Conservation (phyloP, 2,888 invertebrate genomes). For the Drosophila aldrichi region DNA sequence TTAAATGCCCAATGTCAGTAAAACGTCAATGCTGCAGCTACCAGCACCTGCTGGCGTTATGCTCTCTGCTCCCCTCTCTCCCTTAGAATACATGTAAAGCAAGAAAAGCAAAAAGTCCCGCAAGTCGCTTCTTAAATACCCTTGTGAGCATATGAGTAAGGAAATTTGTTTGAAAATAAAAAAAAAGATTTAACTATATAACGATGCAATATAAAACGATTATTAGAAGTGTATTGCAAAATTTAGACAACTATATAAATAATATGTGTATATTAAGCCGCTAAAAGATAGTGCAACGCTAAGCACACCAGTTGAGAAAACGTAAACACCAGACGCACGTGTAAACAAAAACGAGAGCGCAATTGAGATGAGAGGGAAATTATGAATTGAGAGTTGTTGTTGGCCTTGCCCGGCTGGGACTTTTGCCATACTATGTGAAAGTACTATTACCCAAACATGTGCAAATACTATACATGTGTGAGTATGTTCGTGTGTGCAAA, state of each 20-base stretch:
- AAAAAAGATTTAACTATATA: not conserved
- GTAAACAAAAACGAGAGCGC: slow-evolving; percentile 45
- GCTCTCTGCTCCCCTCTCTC: slow-evolving; percentile 11
- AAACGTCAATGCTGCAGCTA: slow-evolving; percentile 57
- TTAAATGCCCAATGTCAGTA: slow-evolving; percentile 66
- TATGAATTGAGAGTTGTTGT: slow-evolving; percentile 11
- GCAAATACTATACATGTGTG: not conserved
- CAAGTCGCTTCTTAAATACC: not conserved
- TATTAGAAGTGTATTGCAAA: not conserved
- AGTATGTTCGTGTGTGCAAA: not conserved
- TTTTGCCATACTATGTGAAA: slow-evolving; percentile 10
- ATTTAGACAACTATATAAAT: not conserved
- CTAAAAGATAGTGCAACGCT: not conserved
- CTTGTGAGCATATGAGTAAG: not conserved
- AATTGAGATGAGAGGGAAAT: slow-evolving; percentile 48
- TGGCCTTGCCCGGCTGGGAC: slow-evolving; percentile 34
- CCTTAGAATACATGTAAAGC: slow-evolving; percentile 15
- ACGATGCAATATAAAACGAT: not conserved
- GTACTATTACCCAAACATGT: slow-evolving; percentile 8
- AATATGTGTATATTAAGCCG: no score
- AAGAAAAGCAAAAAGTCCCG: slow-evolving; percentile 2
- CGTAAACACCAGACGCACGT: no score
- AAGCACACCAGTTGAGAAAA: not conserved
- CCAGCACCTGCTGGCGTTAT: slow-evolving; percentile 10
- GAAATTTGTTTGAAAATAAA: not conserved